Percentiles rank a stretch among this genome's conserved stretches.
These are phyloP conservation scores for Sinohyriopsis cumingii DNA, from an alignment of 2,888 invertebrate genomes.

Conservation along the genomic window DNA sequence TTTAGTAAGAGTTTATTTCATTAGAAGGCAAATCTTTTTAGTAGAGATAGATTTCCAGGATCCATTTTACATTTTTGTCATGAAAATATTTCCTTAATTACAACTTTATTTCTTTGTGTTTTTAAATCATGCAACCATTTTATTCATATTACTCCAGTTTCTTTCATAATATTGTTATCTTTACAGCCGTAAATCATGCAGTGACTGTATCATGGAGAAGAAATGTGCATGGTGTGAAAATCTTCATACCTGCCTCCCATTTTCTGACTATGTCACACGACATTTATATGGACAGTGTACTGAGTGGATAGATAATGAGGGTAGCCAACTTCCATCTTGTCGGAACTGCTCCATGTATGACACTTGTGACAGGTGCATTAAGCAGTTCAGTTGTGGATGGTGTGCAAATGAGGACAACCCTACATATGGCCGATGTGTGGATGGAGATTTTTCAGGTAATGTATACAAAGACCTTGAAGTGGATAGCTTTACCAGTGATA, in stretches of 20 bases:
- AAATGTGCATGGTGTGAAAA: conserved; percentile 97
- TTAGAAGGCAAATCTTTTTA: too few relatives aligned
- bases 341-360: conserved; percentile 60
- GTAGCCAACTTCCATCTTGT: conserved; percentile 34
- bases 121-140: not conserved
- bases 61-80: not conserved
- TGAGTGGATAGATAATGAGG: conserved; percentile 86
- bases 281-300: conserved; percentile 94
- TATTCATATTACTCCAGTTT: not conserved
- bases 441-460: conserved; percentile 67
- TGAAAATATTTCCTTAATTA: not conserved
- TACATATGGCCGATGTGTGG: conserved; percentile 79
- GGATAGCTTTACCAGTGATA: not conserved
- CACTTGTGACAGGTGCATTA: conserved; percentile 77
- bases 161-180: conserved; percentile 5
- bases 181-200: conserved; percentile 63
- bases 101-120: not conserved
- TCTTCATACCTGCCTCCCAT: conserved; percentile 91
- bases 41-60: too few relatives aligned
- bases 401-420: conserved; percentile 91
- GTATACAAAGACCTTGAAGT: not conserved
- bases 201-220: conserved; percentile 84
- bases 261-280: conserved; percentile 95
- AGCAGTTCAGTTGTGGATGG: conserved; percentile 93
- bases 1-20: too few relatives aligned